Evolutionary conservation across 2,888 invertebrate genomes (phyloP).

Genomic region (Sinohyriopsis cumingii): DNA sequence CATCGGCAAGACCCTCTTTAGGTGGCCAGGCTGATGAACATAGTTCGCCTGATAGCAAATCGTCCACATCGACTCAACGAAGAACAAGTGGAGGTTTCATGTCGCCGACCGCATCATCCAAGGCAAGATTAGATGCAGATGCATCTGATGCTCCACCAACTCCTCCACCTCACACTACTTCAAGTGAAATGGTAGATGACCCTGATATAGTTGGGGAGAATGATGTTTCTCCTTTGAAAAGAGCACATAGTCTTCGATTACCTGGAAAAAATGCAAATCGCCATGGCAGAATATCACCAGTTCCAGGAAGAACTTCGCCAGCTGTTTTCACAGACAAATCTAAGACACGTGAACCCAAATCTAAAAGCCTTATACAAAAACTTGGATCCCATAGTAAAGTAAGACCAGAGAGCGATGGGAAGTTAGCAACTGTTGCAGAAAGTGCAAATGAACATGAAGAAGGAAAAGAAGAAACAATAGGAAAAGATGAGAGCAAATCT

Average conservation of each 20-base stretch:
- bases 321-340: conserved; percentile 7
- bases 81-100: conserved; percentile 47
- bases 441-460: conserved; percentile 14
- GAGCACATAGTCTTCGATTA: conserved; percentile 47
- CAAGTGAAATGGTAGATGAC: conserved; percentile 29
- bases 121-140: conserved; percentile 33
- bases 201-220: conserved; percentile 21
- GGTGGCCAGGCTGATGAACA: conserved; percentile 3
- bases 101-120: conserved; percentile 58
- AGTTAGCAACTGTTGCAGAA: conserved; percentile 35
- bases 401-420: conserved; percentile 25
- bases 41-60: conserved; percentile 16
- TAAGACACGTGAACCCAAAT: conserved; percentile 26
- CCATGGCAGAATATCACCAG: conserved; percentile 12
- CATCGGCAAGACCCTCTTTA: conserved; percentile 22
- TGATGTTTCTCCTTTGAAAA: conserved; percentile 43
- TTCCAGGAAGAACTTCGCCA: not conserved
- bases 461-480: conserved; percentile 24
- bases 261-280: conserved; percentile 32
- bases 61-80: conserved; percentile 19
- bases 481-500: conserved; percentile 45
- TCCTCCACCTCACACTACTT: conserved; percentile 34
- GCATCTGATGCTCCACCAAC: conserved; percentile 34
- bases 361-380: conserved; percentile 34
- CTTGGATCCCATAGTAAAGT: conserved; percentile 33